Conservation (phyloP, 2,797 vertebrate genomes). For the Gambusia yucatana region DNA sequence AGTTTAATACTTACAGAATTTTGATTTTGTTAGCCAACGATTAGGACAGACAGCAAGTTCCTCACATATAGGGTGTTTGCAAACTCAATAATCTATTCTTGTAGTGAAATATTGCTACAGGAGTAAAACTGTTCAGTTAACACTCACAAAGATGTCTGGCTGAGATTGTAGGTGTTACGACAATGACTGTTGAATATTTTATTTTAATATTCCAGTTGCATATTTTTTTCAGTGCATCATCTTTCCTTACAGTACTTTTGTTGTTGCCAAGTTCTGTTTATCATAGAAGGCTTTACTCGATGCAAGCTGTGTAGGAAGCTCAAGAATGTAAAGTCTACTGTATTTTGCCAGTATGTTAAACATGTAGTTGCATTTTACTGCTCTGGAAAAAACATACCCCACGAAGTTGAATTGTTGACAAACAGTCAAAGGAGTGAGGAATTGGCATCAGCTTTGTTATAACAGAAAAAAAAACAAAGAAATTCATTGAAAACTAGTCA, state of each 20-base stretch:
- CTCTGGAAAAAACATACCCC: neutral
- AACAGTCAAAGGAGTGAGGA: constrained; percentile 57
- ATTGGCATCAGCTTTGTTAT: neutral
- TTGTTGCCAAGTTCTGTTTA: constrained; percentile 20
- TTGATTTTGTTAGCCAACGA: constrained; percentile 56
- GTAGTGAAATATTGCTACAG: neutral
- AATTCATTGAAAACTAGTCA: neutral
- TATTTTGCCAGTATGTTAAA: constrained; percentile 13
- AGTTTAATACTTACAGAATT: neutral
- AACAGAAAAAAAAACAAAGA: neutral
- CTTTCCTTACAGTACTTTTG: constrained; percentile 5
- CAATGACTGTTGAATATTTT: constrained; percentile 7
- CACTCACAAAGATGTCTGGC: constrained; percentile 14
- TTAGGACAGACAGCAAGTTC: constrained; percentile 10
- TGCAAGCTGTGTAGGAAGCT: constrained; percentile 1
- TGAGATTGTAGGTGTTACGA: constrained; percentile 4
- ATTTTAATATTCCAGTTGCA: constrained; percentile 12
- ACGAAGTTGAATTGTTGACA: constrained; percentile 65
- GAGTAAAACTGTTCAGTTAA: constrained; percentile 10
- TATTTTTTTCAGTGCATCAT: constrained; percentile 29
- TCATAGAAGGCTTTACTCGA: constrained; percentile 13
- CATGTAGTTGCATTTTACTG: constrained; percentile 21
- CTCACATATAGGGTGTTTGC: constrained; percentile 8
- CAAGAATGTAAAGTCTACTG: neutral
- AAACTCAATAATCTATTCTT: constrained; percentile 9